phyloP scores from a whole-genome alignment of 2,113 vertebrate species.

The Lepisosteus osseus region DNA sequence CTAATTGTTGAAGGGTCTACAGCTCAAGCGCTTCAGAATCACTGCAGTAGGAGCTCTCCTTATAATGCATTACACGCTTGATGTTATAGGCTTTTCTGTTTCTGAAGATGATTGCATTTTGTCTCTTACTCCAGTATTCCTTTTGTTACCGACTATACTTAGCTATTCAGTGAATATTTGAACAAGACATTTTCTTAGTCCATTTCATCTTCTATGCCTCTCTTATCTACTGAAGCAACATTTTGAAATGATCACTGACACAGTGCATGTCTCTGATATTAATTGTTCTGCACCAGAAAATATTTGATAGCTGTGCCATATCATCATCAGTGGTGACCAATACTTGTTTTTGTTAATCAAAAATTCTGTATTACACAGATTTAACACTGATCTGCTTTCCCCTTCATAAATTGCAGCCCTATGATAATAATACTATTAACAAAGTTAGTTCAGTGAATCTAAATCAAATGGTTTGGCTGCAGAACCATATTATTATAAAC shows the following conservation, averaged over 20 bases:
- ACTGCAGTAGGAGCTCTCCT: constrained; percentile 3
- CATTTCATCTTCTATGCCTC: constrained; percentile 20
- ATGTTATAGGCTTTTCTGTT: not conserved
- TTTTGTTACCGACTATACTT: constrained; percentile 19
- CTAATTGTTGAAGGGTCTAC: not conserved
- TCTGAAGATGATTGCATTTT: constrained; percentile 10
- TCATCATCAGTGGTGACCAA: not conserved
- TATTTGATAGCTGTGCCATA: not conserved
- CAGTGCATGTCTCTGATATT: constrained; percentile 16
- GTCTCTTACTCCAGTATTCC: not conserved
- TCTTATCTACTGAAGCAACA: constrained; percentile 10
- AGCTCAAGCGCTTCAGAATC: not conserved
- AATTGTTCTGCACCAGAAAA: not conserved
- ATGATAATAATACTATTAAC: too few species aligned
- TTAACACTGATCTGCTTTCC: too few species aligned
- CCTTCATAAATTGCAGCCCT: too few species aligned
- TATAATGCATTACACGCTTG: constrained; percentile 10
- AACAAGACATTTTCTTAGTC: constrained; percentile 22
- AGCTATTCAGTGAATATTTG: constrained; percentile 20
- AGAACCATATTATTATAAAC: constrained; percentile 1
- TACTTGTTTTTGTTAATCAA: not conserved
- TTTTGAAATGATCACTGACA: constrained; percentile 29
- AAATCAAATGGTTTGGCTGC: not conserved
- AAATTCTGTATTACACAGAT: too few species aligned
- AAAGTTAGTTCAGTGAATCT: too few species aligned